Percentiles rank a stretch among this genome's conserved stretches.
These are phyloP conservation scores for Theretra japonica DNA, from an alignment of 2,888 invertebrate species.

Conservation along the genomic window DNA sequence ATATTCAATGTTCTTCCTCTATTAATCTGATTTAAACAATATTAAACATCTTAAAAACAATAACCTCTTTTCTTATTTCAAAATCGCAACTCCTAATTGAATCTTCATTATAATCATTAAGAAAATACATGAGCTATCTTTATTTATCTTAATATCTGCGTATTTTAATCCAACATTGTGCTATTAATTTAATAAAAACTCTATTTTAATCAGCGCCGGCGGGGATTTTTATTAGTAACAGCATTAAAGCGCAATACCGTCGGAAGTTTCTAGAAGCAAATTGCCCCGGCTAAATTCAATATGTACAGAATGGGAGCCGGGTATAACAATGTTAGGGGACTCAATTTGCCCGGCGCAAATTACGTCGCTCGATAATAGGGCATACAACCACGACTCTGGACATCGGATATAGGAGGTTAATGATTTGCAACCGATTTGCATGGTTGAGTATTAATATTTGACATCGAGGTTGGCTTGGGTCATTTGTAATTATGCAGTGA, in stretches of 20 bases:
- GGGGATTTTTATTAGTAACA: conserved; percentile 3
- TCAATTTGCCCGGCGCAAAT: conserved; percentile 45
- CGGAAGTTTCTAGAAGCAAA: conserved; percentile 23
- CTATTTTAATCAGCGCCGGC: conserved; percentile 7
- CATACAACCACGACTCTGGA: conserved; percentile 28
- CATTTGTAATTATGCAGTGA: too few species aligned
- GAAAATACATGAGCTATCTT: too few species aligned
- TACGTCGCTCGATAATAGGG: conserved; percentile 34
- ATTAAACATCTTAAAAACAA: too few species aligned
- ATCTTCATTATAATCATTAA: too few species aligned
- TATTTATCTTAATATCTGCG: too few species aligned
- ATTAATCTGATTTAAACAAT: too few species aligned
- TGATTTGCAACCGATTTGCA: conserved; percentile 32
- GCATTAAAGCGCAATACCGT: conserved; percentile 16
- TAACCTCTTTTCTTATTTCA: too few species aligned
- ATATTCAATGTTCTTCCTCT: too few species aligned
- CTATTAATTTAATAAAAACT: background rate
- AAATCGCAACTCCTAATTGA: too few species aligned
- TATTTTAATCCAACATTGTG: background rate
- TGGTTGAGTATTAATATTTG: background rate
- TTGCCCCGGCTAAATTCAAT: conserved; percentile 25
- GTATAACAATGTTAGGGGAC: conserved; percentile 32
- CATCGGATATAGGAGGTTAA: conserved; percentile 22
- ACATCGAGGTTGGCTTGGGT: background rate
- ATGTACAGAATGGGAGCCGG: conserved; percentile 23